phyloP scores from a whole-genome alignment of 2,113 vertebrate species.

The Catharus minimus region DNA sequence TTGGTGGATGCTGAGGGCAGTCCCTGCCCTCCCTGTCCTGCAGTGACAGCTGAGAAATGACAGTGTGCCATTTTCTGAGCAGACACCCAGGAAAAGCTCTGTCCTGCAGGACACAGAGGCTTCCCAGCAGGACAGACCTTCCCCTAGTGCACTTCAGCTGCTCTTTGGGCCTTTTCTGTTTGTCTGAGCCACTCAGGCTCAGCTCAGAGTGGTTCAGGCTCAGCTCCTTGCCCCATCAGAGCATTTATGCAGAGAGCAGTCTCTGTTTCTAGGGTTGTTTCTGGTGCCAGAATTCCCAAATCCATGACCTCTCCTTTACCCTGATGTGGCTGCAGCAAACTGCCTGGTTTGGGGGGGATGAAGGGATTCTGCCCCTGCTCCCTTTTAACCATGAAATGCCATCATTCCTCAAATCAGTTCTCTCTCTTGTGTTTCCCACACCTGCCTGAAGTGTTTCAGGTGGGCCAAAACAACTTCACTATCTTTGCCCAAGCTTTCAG shows the following conservation, averaged over 20 bases:
- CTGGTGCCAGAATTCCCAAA: neutral
- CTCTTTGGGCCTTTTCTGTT: neutral
- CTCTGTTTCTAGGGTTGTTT: neutral
- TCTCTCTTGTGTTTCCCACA: neutral
- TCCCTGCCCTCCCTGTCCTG: neutral
- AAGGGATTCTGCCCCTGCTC: neutral
- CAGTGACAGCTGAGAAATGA: neutral
- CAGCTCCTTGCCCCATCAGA: neutral
- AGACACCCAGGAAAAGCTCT: neutral
- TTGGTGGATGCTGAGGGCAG: neutral
- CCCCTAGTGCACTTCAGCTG: neutral
- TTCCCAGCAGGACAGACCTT: neutral
- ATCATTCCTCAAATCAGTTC: neutral
- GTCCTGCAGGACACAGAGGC: too few relatives aligned
- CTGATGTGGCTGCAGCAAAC: neutral
- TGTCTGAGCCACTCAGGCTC: neutral
- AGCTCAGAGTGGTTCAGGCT: neutral
- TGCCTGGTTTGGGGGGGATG: neutral
- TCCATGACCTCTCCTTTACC: neutral
- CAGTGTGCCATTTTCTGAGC: neutral
- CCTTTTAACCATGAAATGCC: neutral
- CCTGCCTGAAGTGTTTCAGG: fast-evolving
- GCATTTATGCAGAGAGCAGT: too few relatives aligned
- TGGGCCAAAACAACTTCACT: neutral
- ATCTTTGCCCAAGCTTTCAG: neutral